A percentile compares a stretch with the other conserved stretches of the same genome.
These are phyloP conservation scores for Ariolimax columbianus DNA, from an alignment of 2,888 invertebrate species.

Conservation along the genomic window DNA sequence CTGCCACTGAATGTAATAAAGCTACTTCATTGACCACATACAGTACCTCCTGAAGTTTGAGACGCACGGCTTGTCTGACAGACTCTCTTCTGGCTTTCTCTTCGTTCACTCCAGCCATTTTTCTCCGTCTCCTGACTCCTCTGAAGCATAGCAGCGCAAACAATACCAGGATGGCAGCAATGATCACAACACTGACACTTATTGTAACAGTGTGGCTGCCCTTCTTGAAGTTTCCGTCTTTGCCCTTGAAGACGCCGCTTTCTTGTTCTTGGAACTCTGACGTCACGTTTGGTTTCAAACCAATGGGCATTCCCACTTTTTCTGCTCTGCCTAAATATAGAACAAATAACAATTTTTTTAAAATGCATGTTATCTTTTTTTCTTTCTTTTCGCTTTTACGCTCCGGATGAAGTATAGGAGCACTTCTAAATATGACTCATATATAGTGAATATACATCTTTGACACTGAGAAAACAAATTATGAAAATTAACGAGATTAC, in stretches of 20 bases:
- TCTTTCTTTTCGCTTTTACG: too few species aligned
- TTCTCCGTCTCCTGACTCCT: background rate
- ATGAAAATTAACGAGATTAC: too few species aligned
- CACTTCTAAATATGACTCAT: too few species aligned
- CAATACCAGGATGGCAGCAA: background rate
- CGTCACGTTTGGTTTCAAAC: background rate
- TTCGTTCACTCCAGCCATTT: background rate
- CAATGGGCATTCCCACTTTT: background rate
- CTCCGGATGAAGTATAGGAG: too few species aligned
- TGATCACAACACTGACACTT: background rate
- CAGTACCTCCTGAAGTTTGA: background rate
- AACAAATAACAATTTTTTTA: too few species aligned
- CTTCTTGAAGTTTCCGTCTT: background rate
- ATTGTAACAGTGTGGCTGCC: background rate
- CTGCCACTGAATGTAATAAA: too few species aligned
- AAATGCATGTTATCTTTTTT: too few species aligned
- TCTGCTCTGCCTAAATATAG: too few species aligned
- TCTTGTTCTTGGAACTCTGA: background rate
- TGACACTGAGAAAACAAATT: too few species aligned
- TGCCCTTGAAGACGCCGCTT: background rate
- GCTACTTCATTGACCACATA: too few species aligned
- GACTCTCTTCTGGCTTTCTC: slow-evolving; percentile 19
- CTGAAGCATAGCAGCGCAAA: slow-evolving; percentile 7
- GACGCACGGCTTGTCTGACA: background rate
- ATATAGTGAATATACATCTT: too few species aligned